phyloP scores from a whole-genome alignment of 2,797 vertebrate genomes.

The Darevskia mixta region DNA sequence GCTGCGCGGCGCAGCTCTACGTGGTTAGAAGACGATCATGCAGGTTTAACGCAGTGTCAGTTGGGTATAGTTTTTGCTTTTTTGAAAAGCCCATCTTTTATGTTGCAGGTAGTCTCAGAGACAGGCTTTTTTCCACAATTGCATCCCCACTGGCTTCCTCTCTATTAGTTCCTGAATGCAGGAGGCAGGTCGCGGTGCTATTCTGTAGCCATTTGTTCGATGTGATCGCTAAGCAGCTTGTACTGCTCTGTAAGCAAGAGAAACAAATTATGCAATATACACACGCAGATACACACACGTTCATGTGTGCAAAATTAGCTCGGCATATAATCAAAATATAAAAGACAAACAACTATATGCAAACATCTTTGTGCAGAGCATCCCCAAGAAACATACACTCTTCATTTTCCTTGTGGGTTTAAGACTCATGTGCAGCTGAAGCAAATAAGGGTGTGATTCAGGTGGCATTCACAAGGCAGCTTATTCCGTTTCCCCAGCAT shows the following conservation, averaged over 20 bases:
- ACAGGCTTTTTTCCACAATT: neutral
- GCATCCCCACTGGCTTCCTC: neutral
- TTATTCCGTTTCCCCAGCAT: too few species aligned
- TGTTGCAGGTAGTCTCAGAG: slow-evolving; percentile 39
- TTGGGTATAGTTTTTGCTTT: neutral
- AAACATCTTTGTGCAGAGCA: too few species aligned
- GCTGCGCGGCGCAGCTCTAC: slow-evolving; percentile 55
- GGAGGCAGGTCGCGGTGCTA: slow-evolving; percentile 48
- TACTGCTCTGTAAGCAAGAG: slow-evolving; percentile 87
- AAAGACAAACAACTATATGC: too few species aligned
- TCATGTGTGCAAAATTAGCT: too few species aligned
- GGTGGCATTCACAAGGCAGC: too few species aligned
- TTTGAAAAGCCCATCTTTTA: slow-evolving; percentile 44
- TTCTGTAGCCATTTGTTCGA: slow-evolving; percentile 92
- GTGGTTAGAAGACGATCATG: slow-evolving; percentile 68
- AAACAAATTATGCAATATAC: slow-evolving; percentile 21
- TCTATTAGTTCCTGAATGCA: accelerated
- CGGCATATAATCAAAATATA: too few species aligned
- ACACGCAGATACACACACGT: too few species aligned
- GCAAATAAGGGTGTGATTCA: too few species aligned
- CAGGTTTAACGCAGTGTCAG: slow-evolving; percentile 69
- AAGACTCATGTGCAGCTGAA: too few species aligned
- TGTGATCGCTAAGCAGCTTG: slow-evolving; percentile 95
- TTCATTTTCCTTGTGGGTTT: too few species aligned
- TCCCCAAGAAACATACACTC: too few species aligned